A percentile compares a stretch with the other conserved stretches of the same genome.
Conservation (phyloP, 2,888 invertebrate species). For the Hipparchia sbordonii region DNA sequence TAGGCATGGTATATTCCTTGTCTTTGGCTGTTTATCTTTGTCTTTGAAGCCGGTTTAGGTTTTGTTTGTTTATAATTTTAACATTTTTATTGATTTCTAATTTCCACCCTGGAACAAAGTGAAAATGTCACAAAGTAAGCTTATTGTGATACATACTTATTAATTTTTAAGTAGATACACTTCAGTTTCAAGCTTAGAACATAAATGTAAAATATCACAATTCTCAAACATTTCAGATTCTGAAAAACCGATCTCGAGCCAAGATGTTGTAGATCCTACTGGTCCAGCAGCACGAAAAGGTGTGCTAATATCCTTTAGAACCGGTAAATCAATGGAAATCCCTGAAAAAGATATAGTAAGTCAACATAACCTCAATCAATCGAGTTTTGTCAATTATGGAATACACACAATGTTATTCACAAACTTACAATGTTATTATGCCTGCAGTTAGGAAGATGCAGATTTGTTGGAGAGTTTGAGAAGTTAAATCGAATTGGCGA, state of each 20-base stretch:
- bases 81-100: not conserved
- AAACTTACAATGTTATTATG: slow-evolving; percentile 29
- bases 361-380: slow-evolving; percentile 58
- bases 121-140: slow-evolving; percentile 70
- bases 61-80: not conserved
- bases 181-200: not conserved
- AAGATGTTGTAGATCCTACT: slow-evolving; percentile 86
- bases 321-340: slow-evolving; percentile 92
- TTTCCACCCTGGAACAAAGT: not conserved
- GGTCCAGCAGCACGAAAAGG: slow-evolving; percentile 92
- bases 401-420: slow-evolving; percentile 9
- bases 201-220: slow-evolving; percentile 28
- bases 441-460: slow-evolving; percentile 91
- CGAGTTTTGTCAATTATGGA: not conserved
- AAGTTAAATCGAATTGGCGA: slow-evolving; percentile 98
- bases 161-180: not conserved
- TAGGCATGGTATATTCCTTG: too few species aligned
- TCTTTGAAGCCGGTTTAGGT: not conserved
- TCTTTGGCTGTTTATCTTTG: too few species aligned
- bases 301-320: slow-evolving; percentile 90
- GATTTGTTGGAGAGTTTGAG: slow-evolving; percentile 98
- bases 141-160: not conserved
- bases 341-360: slow-evolving; percentile 93
- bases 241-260: slow-evolving; percentile 66
- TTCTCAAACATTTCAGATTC: slow-evolving; percentile 58